These are phyloP conservation scores for Anarhynchus alexandrinus DNA, from an alignment of 2,113 vertebrate genomes.

Conservation along the genomic window DNA sequence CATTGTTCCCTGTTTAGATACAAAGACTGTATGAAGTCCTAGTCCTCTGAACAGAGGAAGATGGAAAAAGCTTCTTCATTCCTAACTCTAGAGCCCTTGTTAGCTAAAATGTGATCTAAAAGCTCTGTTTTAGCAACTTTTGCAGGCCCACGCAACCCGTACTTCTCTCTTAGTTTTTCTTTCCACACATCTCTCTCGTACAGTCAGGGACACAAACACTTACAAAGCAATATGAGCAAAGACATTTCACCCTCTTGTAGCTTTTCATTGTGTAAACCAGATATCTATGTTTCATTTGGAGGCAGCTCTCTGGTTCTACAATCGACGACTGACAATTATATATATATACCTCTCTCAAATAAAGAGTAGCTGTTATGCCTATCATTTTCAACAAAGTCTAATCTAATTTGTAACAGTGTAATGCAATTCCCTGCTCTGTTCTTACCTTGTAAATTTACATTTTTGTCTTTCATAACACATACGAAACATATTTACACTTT, in stretches of 20 bases:
- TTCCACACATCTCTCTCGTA: background rate
- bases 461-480: conserved; percentile 4
- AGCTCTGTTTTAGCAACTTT: background rate
- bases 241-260: background rate
- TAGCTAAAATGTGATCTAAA: background rate
- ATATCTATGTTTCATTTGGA: background rate
- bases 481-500: background rate
- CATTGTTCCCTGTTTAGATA: background rate
- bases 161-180: background rate
- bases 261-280: background rate
- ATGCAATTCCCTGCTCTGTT: background rate
- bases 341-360: background rate
- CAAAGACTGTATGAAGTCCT: background rate
- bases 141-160: background rate
- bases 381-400: background rate
- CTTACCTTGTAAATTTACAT: background rate
- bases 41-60: background rate
- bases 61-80: background rate
- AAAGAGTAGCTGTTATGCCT: background rate
- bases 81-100: background rate
- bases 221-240: background rate
- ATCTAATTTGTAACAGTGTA: background rate
- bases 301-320: background rate
- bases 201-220: background rate
- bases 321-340: background rate